Evolutionary conservation across 2,888 invertebrate genomes (phyloP).

Genomic region (Stenolophus ochropezus): DNA sequence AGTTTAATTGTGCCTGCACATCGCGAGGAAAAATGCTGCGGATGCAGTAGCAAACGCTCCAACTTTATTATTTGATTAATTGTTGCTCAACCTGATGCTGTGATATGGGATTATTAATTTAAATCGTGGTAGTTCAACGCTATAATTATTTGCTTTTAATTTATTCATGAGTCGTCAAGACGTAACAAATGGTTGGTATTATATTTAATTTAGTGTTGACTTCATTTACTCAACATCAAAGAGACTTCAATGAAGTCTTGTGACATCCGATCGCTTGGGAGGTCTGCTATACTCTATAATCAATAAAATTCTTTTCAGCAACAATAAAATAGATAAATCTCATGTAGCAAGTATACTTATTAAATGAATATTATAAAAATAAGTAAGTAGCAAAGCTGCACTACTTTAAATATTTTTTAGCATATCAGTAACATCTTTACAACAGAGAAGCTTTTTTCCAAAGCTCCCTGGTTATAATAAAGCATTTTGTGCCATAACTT

Average conservation of each 20-base stretch:
- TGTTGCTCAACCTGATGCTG: neutral
- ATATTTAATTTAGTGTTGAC: slow-evolving; percentile 16
- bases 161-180: slow-evolving; percentile 14
- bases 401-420: too few species aligned
- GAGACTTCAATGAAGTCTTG: neutral
- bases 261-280: neutral
- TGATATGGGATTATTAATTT: slow-evolving; percentile 15
- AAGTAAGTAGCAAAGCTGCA: too few species aligned
- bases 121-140: neutral
- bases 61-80: slow-evolving; percentile 29
- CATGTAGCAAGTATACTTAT: too few species aligned
- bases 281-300: neutral
- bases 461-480: too few species aligned
- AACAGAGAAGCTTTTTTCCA: too few species aligned
- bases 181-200: neutral
- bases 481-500: too few species aligned
- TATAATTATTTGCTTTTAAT: slow-evolving; percentile 23
- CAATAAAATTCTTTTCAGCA: too few species aligned
- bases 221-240: neutral
- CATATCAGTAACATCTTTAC: too few species aligned
- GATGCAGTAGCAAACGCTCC: slow-evolving; percentile 4
- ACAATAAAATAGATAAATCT: too few species aligned
- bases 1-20: slow-evolving; percentile 41
- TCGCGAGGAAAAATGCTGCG: slow-evolving; percentile 28
- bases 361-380: too few species aligned